Conservation (phyloP, 64 coral and sea anemone species). For the Cladopsammia gracilis region DNA sequence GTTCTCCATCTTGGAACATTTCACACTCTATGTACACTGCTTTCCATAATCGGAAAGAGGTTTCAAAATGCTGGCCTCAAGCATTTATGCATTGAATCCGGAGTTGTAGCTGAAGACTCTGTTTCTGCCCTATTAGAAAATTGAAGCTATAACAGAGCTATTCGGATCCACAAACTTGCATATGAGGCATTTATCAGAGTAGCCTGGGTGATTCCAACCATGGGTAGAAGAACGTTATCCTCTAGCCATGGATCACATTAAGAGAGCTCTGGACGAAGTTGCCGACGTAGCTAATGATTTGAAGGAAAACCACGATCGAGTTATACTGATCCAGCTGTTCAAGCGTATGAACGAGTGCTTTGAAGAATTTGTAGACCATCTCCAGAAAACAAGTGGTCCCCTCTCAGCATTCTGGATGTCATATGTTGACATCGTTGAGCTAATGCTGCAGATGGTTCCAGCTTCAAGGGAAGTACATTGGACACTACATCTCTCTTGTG, state of each 20-base stretch:
- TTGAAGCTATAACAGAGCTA: constrained; percentile 21
- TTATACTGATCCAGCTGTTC: neutral
- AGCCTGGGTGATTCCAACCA: constrained; percentile 5
- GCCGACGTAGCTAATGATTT: constrained; percentile 2
- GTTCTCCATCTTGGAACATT: constrained; percentile 39
- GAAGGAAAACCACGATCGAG: neutral
- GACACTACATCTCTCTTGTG: constrained; percentile 4
- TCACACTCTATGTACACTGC: constrained; percentile 27
- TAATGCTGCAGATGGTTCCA: constrained; percentile 7
- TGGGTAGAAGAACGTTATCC: constrained; percentile 23
- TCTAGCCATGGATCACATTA: neutral
- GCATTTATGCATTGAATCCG: constrained; percentile 50
- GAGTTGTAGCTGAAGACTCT: constrained; percentile 48
- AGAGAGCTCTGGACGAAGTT: constrained; percentile 4
- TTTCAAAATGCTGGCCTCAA: constrained; percentile 26
- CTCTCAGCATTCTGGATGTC: constrained; percentile 67
- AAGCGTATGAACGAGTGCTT: neutral
- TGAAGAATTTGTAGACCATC: constrained; percentile 7
- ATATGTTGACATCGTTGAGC: constrained; percentile 37
- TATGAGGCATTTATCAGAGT: constrained; percentile 21
- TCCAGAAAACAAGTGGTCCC: neutral
- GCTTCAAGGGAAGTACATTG: constrained; percentile 17
- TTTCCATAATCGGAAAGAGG: constrained; percentile 47
- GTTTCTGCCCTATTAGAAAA: constrained; percentile 18
- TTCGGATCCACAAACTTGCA: constrained; percentile 24